A percentile compares a stretch with the other conserved stretches of the same genome.
Evolutionary conservation across 2,113 vertebrate species (phyloP).

Genomic region (Brachyhypopomus gauderio): DNA sequence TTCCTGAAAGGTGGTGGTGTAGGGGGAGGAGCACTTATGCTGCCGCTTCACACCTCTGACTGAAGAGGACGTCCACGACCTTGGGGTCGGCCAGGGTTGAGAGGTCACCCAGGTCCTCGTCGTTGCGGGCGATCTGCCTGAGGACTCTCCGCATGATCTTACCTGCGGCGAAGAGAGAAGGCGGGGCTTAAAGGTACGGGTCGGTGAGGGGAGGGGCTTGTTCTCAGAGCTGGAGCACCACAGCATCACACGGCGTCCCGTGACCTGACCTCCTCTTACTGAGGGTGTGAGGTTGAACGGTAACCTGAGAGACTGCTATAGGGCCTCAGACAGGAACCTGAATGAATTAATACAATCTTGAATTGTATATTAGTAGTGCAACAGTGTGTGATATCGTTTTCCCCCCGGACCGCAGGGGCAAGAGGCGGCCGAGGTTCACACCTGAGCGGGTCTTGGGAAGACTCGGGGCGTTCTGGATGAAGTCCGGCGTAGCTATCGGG

Average conservation of each 20-base stretch:
- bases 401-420: too few relatives aligned
- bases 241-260: background rate
- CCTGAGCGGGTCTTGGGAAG: conserved; percentile 84
- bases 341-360: too few relatives aligned
- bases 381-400: too few relatives aligned
- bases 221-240: background rate
- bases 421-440: conserved; percentile 47
- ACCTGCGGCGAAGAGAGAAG: conserved; percentile 55
- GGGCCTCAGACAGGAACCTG: too few relatives aligned
- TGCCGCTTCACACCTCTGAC: conserved; percentile 74
- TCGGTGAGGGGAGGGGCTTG: background rate
- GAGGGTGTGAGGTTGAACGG: too few relatives aligned
- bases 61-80: conserved; percentile 78
- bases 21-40: conserved; percentile 57
- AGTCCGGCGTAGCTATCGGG: conserved; percentile 82
- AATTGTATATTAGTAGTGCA: too few relatives aligned
- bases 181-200: background rate
- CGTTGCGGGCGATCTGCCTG: conserved; percentile 77
- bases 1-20: too few relatives aligned
- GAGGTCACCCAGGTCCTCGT: conserved; percentile 79
- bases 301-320: too few relatives aligned
- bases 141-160: conserved; percentile 82
- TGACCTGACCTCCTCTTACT: too few relatives aligned
- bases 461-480: conserved; percentile 79
- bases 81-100: conserved; percentile 80